Percentiles rank a stretch among this genome's conserved stretches.
These are phyloP conservation scores for Epistrophella euchroma DNA, from an alignment of 2,888 invertebrate genomes.

Conservation along the genomic window DNA sequence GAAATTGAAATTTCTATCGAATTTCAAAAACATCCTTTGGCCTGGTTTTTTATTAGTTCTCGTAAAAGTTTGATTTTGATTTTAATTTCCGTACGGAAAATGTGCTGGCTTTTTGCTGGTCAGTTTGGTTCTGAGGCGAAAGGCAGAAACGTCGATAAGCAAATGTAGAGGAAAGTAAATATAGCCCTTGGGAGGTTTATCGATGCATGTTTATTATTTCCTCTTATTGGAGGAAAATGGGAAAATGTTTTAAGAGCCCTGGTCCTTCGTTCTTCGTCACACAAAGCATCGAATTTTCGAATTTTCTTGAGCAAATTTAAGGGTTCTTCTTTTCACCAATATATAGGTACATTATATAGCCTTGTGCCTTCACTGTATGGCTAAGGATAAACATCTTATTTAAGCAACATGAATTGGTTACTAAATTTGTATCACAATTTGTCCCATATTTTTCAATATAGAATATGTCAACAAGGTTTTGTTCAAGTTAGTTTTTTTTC, in stretches of 20 bases:
- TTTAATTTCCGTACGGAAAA: slow-evolving; percentile 71
- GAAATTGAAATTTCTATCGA: slow-evolving; percentile 64
- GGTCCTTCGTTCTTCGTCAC: not conserved
- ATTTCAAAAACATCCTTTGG: slow-evolving; percentile 66
- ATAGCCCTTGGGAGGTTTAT: slow-evolving; percentile 53
- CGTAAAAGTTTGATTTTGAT: slow-evolving; percentile 71
- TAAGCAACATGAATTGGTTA: slow-evolving; percentile 38
- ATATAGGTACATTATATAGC: not conserved
- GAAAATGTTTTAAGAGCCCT: slow-evolving; percentile 44
- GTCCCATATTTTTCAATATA: slow-evolving; percentile 49
- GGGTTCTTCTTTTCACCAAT: slow-evolving; percentile 20
- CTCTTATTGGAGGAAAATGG: slow-evolving; percentile 45
- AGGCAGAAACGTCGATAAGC: slow-evolving; percentile 65
- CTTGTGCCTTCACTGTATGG: not conserved
- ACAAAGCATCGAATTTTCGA: slow-evolving; percentile 25
- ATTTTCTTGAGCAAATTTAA: slow-evolving; percentile 36
- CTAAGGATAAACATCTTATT: slow-evolving; percentile 34
- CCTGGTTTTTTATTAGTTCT: slow-evolving; percentile 65
- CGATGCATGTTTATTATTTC: slow-evolving; percentile 55
- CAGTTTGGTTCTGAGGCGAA: slow-evolving; percentile 22
- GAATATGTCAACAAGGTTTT: slow-evolving; percentile 55
- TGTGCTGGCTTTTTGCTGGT: slow-evolving; percentile 33
- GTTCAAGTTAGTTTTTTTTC: slow-evolving; percentile 33
- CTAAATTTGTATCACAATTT: slow-evolving; percentile 43
- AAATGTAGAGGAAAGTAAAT: slow-evolving; percentile 67